Percentiles rank a stretch among this genome's conserved stretches.
These are phyloP conservation scores for Linnaemya vulpina DNA, from an alignment of 2,888 invertebrate species.

Conservation along the genomic window DNA sequence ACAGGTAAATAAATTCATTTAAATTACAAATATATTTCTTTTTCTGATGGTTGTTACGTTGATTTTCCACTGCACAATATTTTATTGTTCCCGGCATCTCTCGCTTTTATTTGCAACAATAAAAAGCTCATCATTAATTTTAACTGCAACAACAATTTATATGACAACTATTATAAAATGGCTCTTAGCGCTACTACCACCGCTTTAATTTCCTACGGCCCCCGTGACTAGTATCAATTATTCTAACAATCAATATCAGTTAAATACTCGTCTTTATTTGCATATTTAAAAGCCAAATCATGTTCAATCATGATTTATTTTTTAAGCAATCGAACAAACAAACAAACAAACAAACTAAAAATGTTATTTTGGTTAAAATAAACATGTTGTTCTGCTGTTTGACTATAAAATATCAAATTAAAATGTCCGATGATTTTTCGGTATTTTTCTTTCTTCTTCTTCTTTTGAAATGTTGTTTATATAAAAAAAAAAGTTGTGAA, in stretches of 20 bases:
- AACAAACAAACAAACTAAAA: background rate
- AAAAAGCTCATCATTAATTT: background rate
- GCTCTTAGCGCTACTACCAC: background rate
- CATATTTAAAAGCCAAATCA: slow-evolving; percentile 2
- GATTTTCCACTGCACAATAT: background rate
- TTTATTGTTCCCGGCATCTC: background rate
- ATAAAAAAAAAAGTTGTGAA: background rate
- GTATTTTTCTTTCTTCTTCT: background rate
- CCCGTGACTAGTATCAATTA: background rate
- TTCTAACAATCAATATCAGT: background rate
- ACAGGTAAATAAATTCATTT: background rate
- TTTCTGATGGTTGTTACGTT: background rate
- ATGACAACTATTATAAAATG: slow-evolving; percentile 1
- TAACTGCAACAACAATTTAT: background rate
- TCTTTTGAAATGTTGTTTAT: background rate
- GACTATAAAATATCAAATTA: slow-evolving; percentile 1
- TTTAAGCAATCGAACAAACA: background rate
- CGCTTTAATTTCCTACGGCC: background rate
- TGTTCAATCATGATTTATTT: background rate
- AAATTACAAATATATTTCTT: background rate
- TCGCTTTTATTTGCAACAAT: too few relatives aligned
- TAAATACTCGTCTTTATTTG: slow-evolving; percentile 3
- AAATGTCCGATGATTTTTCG: background rate
- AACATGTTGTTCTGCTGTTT: slow-evolving; percentile 3
- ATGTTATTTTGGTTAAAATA: slow-evolving; percentile 2